phyloP scores from a whole-genome alignment of 2,888 invertebrate species.

The Liopterus haemorrhoidalis region DNA sequence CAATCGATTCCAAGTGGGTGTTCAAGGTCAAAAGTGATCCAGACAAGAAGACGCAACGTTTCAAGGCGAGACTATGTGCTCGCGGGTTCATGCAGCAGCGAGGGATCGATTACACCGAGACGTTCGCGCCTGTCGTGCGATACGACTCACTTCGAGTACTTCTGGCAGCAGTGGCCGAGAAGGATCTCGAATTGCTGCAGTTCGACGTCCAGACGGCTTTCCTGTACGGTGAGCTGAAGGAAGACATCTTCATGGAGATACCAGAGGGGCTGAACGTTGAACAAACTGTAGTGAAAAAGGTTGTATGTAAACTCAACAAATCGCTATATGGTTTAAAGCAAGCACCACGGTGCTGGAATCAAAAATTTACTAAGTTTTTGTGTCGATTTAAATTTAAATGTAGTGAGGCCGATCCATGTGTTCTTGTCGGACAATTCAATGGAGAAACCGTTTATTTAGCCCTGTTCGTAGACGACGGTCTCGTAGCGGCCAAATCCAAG shows the following conservation, averaged over 20 bases:
- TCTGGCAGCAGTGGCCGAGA: conserved; percentile 21
- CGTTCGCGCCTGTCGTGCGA: conserved; percentile 32
- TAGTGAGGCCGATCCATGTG: conserved; percentile 33
- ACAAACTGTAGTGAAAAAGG: no score
- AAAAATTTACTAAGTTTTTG: conserved; percentile 32
- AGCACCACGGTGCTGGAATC: conserved; percentile 38
- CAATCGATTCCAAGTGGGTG: conserved; percentile 26
- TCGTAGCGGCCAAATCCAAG: conserved; percentile 27
- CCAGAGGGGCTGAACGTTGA: conserved; percentile 2
- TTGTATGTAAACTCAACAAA: conserved; percentile 37
- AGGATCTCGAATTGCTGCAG: conserved; percentile 15
- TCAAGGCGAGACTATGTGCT: conserved; percentile 29
- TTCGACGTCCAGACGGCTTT: conserved; percentile 19
- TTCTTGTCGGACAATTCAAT: conserved; percentile 29
- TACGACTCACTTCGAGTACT: conserved; percentile 30
- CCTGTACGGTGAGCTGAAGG: conserved; percentile 12
- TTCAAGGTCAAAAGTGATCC: conserved; percentile 24
- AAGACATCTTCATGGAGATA: conserved; percentile 20
- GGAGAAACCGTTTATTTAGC: conserved; percentile 29
- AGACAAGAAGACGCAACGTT: conserved; percentile 18
- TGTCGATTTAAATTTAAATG: conserved; percentile 15
- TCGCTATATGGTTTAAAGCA: conserved; percentile 41
- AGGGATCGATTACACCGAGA: conserved; percentile 33
- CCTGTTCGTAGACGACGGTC: conserved; percentile 37
- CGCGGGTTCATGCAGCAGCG: conserved; percentile 28